Evolutionary conservation across 2,113 vertebrate species (phyloP), one percentile per base, ranked within the genome.

Genomic region (Zosterops lateralis): DNA sequence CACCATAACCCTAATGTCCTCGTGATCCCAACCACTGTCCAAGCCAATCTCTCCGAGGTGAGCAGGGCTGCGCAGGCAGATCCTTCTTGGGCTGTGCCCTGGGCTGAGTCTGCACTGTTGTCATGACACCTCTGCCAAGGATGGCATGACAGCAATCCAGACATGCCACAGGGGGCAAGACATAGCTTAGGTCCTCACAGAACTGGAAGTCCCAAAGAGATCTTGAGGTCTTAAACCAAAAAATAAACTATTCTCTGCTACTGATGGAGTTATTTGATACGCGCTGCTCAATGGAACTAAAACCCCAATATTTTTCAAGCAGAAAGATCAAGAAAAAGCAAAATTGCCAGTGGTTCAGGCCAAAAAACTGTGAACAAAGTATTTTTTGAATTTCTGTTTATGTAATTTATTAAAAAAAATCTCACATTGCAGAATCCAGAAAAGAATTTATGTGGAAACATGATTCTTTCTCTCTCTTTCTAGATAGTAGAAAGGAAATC

Each of bases 21-120:
- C 0, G 0, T 51, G 44, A 38, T 60, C 10, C 29, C 32, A 42
- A 1, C 4, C 24, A 29, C 13, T 15, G 31, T 28, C n/a, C 38
- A 67, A 57, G 62, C 5, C 0, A 0, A 36, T 31, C 7, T 15
- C 25, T 6, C 34, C 17, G 15, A 62, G 82, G 21, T 54, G 42
- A 62, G 34, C 42, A 50, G 38, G 29, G 42, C 20, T 5, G 3
- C n/a, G 47, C 65, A 42, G n/a, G 38, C 56, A 56, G 12, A 16
- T 77, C n/a, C 32, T 24, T 53, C 18, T 42, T 0, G 1, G 50
- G 29, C 36, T 4, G 0, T 65, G 45, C 50, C 50, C n/a, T 7
- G 17, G 34, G 17, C 44, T 61, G 54, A 14, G n/a, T 7, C 57
- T 40, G 34, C 45, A 9, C 34, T 40, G 45, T 13, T 50, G 44